Evolutionary conservation across 2,797 vertebrate genomes (phyloP).

Genomic region (Acipenser transmontanus): DNA sequence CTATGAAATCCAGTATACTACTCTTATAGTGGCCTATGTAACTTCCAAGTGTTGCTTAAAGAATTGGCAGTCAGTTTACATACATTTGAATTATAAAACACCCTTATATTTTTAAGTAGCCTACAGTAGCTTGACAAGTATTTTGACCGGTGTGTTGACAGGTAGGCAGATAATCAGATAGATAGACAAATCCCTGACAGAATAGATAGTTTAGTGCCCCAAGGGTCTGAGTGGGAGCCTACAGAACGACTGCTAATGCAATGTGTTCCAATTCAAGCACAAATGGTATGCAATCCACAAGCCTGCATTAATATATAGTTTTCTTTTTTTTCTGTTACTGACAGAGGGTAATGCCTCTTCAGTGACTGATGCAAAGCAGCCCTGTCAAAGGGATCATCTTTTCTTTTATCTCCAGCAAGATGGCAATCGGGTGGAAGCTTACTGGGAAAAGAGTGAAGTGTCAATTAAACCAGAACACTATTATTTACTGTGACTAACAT

Average conservation of each 20-base stretch:
- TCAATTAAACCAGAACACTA: not conserved
- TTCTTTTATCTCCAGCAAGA: slow-evolving; percentile 1
- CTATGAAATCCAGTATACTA: no score
- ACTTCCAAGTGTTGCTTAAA: no score
- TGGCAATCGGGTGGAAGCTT: not conserved
- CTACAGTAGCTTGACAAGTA: no score
- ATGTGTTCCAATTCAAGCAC: no score
- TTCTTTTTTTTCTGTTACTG: not conserved
- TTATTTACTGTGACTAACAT: not conserved
- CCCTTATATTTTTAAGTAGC: no score
- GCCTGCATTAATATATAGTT: not conserved
- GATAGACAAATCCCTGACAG: not conserved
- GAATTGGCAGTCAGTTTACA: no score
- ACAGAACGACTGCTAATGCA: not conserved
- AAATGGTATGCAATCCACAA: not conserved
- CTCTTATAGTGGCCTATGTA: no score
- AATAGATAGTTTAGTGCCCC: no score
- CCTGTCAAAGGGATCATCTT: slow-evolving; percentile 3
- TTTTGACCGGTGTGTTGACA: not conserved
- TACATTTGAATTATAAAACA: no score
- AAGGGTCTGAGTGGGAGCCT: no score
- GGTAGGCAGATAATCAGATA: not conserved
- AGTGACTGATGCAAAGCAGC: not conserved
- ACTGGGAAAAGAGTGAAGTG: slow-evolving; percentile 1
- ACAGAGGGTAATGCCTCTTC: not conserved